These are phyloP conservation scores for Gadus macrocephalus DNA, from an alignment of 2,113 vertebrate species.

Conservation along the genomic window DNA sequence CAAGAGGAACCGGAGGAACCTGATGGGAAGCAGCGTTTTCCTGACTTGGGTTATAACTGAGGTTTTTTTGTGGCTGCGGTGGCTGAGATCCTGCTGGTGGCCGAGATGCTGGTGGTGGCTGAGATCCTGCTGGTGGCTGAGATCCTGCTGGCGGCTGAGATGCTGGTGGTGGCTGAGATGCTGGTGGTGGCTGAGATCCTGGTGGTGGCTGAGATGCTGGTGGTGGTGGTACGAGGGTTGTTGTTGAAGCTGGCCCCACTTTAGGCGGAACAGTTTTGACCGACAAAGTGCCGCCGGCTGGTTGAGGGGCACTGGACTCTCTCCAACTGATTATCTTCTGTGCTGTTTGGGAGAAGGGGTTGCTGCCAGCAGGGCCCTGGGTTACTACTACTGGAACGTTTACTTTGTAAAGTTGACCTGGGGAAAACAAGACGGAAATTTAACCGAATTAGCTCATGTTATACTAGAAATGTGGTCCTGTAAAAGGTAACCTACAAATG, in stretches of 20 bases:
- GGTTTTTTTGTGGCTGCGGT: too few relatives aligned
- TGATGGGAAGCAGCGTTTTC: too few relatives aligned
- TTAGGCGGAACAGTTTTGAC: too few relatives aligned
- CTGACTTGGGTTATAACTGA: too few relatives aligned
- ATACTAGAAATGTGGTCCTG: too few relatives aligned
- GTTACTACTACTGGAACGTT: constrained; percentile 90
- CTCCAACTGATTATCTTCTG: constrained; percentile 68
- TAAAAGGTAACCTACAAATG: background rate
- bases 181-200: background rate
- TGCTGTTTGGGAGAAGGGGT: constrained; percentile 59
- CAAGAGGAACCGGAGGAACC: too few relatives aligned
- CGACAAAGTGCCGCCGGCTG: constrained; percentile 8
- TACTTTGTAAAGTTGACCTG: constrained; percentile 92
- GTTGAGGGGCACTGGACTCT: constrained; percentile 44
- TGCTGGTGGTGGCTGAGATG: background rate
- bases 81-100: too few relatives aligned
- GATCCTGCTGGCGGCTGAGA: too few relatives aligned
- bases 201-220: background rate
- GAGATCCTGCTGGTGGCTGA: too few relatives aligned
- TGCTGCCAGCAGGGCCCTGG: constrained; percentile 72
- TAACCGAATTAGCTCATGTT: too few relatives aligned
- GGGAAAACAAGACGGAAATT: constrained; percentile 6
- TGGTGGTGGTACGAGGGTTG: background rate
- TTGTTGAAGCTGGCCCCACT: background rate
- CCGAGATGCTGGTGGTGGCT: background rate